These are phyloP conservation scores for Planiliza haematocheilus DNA, from an alignment of 2,113 vertebrate genomes.

Conservation along the genomic window DNA sequence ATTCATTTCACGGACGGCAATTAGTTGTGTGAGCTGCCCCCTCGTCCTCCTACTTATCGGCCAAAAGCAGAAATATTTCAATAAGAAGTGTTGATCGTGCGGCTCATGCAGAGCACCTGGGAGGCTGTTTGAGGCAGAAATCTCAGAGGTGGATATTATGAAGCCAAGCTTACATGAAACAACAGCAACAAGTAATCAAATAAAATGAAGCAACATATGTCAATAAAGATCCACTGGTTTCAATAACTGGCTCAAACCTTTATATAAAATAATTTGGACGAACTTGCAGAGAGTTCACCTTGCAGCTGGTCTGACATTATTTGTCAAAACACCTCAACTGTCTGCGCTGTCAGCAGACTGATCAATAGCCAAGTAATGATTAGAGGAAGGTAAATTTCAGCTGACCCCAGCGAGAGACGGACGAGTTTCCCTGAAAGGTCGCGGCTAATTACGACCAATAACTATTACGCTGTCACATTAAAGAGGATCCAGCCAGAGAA, in stretches of 20 bases:
- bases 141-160: slow-evolving; percentile 15
- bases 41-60: too few relatives aligned
- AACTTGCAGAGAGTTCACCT: slow-evolving; percentile 1
- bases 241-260: too few relatives aligned
- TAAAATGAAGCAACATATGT: slow-evolving; percentile 8
- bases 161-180: slow-evolving; percentile 22
- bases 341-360: neutral
- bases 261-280: too few relatives aligned
- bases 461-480: neutral
- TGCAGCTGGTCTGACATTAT: neutral
- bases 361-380: slow-evolving; percentile 5
- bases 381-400: neutral
- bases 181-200: neutral
- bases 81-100: too few relatives aligned
- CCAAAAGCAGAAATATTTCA: neutral
- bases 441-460: neutral
- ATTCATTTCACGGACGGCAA: too few relatives aligned
- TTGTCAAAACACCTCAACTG: neutral
- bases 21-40: too few relatives aligned
- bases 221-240: neutral
- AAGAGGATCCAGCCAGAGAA: neutral
- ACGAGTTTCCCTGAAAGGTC: slow-evolving; percentile 20
- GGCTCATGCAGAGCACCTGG: too few relatives aligned
- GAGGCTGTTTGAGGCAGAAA: slow-evolving; percentile 13
- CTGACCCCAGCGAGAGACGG: neutral